phyloP scores from a whole-genome alignment of 2,888 invertebrate species.

The Frankliniella fusca region DNA sequence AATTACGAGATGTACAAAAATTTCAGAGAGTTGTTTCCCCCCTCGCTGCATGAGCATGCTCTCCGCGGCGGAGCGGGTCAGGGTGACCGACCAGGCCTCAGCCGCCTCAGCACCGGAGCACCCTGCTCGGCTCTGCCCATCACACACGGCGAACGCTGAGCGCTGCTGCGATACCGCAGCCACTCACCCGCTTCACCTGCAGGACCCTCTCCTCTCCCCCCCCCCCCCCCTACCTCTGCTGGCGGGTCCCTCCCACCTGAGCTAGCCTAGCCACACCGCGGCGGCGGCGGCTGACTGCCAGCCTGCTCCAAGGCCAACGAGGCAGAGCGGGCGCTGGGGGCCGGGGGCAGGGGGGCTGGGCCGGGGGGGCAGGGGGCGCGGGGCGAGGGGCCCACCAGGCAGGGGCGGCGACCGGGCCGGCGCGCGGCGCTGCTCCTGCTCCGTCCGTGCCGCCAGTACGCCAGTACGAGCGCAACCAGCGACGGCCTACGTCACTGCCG shows the following conservation, averaged over 20 bases:
- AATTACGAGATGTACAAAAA: too few species aligned
- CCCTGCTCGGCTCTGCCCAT: neutral
- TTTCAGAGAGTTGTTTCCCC: too few species aligned
- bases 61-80: too few species aligned
- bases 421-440: neutral
- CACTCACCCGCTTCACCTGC: neutral
- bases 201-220: neutral
- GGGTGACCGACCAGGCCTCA: too few species aligned
- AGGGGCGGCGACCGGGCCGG: neutral
- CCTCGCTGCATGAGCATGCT: too few species aligned
- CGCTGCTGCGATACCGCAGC: neutral
- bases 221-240: neutral
- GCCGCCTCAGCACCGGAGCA: neutral
- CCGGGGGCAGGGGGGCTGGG: neutral
- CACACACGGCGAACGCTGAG: neutral
- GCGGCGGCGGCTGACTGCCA: neutral
- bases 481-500: too few species aligned
- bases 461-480: too few species aligned
- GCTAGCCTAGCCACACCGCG: neutral
- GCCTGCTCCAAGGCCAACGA: constrained; percentile 24
- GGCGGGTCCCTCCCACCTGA: neutral
- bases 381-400: neutral
- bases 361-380: neutral
- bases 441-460: too few species aligned
- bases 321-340: constrained; percentile 1